Percentiles rank a stretch among this genome's conserved stretches.
phyloP scores from a whole-genome alignment of 2,888 invertebrate species.

The Holacanthella duospinosa region DNA sequence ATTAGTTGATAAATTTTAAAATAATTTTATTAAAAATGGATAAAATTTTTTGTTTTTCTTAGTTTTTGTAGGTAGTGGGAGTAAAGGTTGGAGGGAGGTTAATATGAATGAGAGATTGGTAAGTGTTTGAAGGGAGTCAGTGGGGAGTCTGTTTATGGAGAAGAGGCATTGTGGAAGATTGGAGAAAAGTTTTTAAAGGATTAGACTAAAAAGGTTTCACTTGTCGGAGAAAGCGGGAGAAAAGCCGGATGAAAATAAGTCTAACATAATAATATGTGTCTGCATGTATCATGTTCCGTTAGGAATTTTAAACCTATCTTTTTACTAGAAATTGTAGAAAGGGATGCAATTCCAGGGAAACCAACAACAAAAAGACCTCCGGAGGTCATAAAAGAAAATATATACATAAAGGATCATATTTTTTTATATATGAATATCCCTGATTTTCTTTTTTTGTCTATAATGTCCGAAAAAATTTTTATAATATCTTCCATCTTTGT shows the following conservation, averaged over 20 bases:
- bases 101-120: too few relatives aligned
- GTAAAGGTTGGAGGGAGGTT: too few relatives aligned
- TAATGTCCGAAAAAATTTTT: too few relatives aligned
- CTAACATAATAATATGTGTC: slow-evolving; percentile 4
- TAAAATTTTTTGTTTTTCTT: background rate
- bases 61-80: too few relatives aligned
- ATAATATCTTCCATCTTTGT: too few relatives aligned
- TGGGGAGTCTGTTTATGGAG: background rate
- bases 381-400: slow-evolving; percentile 31
- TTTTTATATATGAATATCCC: too few relatives aligned
- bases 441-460: too few relatives aligned
- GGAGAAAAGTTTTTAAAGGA: slow-evolving; percentile 32
- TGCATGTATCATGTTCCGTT: background rate
- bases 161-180: slow-evolving; percentile 4
- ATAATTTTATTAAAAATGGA: background rate
- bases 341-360: slow-evolving; percentile 3
- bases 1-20: background rate
- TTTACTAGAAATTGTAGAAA: background rate
- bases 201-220: slow-evolving; percentile 38
- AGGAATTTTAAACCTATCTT: background rate
- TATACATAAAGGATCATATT: slow-evolving; percentile 29
- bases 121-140: slow-evolving; percentile 2
- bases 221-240: slow-evolving; percentile 21
- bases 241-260: slow-evolving; percentile 22
- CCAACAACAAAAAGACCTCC: slow-evolving; percentile 16